Percentiles rank a stretch among this genome's conserved stretches.
These are phyloP conservation scores for Lepidurus arcticus DNA, from an alignment of 1,140 invertebrate genomes.

Conservation along the genomic window DNA sequence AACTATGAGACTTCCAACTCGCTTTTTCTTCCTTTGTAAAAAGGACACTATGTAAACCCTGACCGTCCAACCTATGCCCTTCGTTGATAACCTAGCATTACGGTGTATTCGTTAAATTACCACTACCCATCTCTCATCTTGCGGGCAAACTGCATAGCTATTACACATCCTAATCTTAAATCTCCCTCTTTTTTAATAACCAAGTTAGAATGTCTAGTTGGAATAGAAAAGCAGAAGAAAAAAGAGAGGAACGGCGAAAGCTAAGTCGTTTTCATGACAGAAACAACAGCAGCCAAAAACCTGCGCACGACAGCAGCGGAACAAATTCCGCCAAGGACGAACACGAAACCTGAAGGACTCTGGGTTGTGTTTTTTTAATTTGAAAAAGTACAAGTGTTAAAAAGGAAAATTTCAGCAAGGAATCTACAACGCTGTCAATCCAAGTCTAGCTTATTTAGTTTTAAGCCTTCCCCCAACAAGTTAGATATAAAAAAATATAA, in stretches of 20 bases:
- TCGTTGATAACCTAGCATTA: no score
- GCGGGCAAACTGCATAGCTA: no score
- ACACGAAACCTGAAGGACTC: background rate
- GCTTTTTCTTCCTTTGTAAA: no score
- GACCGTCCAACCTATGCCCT: no score
- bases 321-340: slow-evolving; percentile 9
- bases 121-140: no score
- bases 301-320: background rate
- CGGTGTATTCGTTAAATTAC: no score
- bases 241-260: background rate
- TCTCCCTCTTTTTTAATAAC: background rate
- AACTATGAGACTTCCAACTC: no score
- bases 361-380: background rate
- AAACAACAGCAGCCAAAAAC: background rate
- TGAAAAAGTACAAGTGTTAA: background rate
- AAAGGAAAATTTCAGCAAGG: background rate
- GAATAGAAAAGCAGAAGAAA: background rate
- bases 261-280: slow-evolving; percentile 1
- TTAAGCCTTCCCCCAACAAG: no score
- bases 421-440: no score
- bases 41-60: no score
- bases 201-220: background rate
- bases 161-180: background rate
- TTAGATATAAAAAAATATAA: no score
- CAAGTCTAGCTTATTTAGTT: no score